Conservation (phyloP, 53 echinoderm and acorn worm species). For the Echinarachnius parma region DNA sequence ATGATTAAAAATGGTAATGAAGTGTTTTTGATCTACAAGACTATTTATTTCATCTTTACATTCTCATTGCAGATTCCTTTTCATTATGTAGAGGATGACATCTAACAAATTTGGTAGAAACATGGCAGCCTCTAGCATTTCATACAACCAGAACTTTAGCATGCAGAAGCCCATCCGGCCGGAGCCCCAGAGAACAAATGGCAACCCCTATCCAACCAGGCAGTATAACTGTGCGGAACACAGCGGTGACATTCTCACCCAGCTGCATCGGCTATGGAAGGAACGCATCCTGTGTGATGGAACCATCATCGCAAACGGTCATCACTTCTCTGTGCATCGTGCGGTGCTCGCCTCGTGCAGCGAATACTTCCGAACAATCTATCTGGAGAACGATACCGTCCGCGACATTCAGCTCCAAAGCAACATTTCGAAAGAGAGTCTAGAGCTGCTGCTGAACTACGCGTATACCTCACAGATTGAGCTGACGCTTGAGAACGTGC, state of each 20-base stretch:
- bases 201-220: slow-evolving; percentile 60
- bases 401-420: slow-evolving; percentile 77
- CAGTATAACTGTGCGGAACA: slow-evolving; percentile 66
- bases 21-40: no score
- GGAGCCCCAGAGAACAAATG: slow-evolving; percentile 18
- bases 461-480: slow-evolving; percentile 88
- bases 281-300: slow-evolving; percentile 85
- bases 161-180: slow-evolving; percentile 32
- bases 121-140: slow-evolving; percentile 19
- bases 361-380: slow-evolving; percentile 81
- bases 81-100: no score
- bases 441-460: slow-evolving; percentile 79
- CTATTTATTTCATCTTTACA: no score
- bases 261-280: slow-evolving; percentile 64
- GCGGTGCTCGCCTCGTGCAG: slow-evolving; percentile 89
- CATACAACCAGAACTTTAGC: slow-evolving; percentile 22
- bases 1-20: no score
- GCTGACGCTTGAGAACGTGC: slow-evolving; percentile 77
- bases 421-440: slow-evolving; percentile 61
- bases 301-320: slow-evolving; percentile 71
- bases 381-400: slow-evolving; percentile 69
- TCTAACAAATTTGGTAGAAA: no score
- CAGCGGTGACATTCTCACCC: slow-evolving; percentile 60
- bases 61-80: no score
- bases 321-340: slow-evolving; percentile 79